Base-by-base conservation (phyloP, 2,797 vertebrate genomes). In the Xenops minutus region DNA sequence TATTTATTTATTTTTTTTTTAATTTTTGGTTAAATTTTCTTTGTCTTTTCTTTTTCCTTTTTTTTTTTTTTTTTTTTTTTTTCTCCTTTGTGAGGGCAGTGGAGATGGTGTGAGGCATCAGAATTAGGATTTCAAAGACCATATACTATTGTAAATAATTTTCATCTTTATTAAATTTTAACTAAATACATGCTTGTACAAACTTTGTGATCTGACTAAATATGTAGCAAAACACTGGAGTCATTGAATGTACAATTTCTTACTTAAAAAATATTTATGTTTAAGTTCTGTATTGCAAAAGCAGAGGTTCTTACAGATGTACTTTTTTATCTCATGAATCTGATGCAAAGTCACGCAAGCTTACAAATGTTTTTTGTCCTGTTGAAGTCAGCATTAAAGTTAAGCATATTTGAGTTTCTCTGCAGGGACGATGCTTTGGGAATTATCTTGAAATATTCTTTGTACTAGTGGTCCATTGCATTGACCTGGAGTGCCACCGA, bases 381-480 rank as follows among this genome's bases (percentile, higher is more conserved):
- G 15, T 66, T 89, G 49, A 89, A 93, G 46, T 85, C 68, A 77
- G 29, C 30, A 73, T 77, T 96, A 91, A 92, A 89, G 72, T 83
- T 91, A 74, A 67, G 24, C 9, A 24, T 44, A 59, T 29, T 56
- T 59, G 39, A 85, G 64, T 59, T 68, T 92, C 76, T 69, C 39
- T 7, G 9, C 48, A 78, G 73, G 39, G 23, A 12, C 55, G 55
- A 51, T 48, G 17, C 19, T 89, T 52, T 75, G 76, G 82, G 78
- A 95, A 88, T 94, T 84, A 79, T 76, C 56, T 78, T 86, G 58
- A 92, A 85, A 83, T 88, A 92, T 34, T 26, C 43, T 84, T 72
- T 93, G 29, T 84, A 20, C 32, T 39, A 32, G 29, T 36, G 32
- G 87, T 83, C 46, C 27, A 34, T 39, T 75, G 32, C n/a, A 44